Conservation (phyloP, 2,797 vertebrate species). For the Liasis olivaceus region DNA sequence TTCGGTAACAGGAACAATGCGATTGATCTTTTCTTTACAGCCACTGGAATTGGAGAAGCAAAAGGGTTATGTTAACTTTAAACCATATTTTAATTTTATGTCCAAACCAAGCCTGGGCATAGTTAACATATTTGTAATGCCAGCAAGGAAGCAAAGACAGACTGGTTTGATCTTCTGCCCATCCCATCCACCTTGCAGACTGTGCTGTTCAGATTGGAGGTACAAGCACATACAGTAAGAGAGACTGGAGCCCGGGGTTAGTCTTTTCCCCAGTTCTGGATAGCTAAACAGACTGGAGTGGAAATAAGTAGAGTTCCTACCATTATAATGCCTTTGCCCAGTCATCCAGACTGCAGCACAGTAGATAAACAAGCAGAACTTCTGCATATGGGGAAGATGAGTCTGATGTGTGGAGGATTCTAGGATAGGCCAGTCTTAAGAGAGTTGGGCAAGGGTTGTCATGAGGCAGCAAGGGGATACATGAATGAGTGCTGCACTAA, state of each 20-base stretch:
- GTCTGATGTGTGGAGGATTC: no score
- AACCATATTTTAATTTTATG: background rate
- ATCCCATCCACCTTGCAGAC: background rate
- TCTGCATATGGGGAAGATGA: background rate
- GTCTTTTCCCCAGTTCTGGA: background rate
- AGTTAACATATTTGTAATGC: background rate
- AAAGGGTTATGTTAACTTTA: background rate
- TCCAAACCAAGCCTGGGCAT: background rate
- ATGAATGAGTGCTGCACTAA: background rate
- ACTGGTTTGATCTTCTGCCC: background rate
- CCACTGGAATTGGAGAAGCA: background rate
- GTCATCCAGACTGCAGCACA: background rate
- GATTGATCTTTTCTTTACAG: background rate
- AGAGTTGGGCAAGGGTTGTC: background rate
- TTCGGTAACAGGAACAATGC: background rate
- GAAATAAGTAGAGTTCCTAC: background rate
- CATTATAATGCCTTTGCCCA: background rate
- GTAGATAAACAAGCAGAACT: background rate
- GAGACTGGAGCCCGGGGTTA: no score
- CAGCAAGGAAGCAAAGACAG: background rate
- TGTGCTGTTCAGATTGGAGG: background rate
- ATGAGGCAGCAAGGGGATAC: background rate
- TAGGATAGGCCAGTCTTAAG: background rate
- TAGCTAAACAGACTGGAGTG: background rate
- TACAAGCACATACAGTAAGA: background rate